Evolutionary conservation across 2,888 invertebrate genomes (phyloP).

Genomic region (Perdita meconis): DNA sequence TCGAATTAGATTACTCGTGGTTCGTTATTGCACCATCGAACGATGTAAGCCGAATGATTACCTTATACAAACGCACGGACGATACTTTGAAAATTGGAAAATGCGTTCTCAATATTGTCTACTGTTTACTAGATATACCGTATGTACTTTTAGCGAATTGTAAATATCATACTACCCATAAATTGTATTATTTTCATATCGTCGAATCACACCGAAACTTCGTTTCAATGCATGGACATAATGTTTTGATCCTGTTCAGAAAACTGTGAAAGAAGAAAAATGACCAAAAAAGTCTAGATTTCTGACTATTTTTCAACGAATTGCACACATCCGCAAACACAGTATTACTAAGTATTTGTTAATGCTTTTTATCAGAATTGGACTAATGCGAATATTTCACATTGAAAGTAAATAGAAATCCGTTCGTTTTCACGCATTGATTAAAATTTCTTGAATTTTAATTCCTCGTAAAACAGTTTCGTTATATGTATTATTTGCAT

Average conservation of each 20-base stretch:
- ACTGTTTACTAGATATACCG: conserved; percentile 2
- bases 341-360: conserved; percentile 24
- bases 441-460: neutral
- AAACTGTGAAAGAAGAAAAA: neutral
- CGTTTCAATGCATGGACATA: neutral
- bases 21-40: neutral
- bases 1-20: neutral
- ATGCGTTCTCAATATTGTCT: conserved; percentile 7
- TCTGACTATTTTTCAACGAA: conserved; percentile 2
- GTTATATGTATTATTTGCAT: neutral
- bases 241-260: neutral
- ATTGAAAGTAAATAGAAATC: neutral
- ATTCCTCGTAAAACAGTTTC: neutral
- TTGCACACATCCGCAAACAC: conserved; percentile 15
- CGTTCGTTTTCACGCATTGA: conserved; percentile 7
- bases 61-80: neutral
- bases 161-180: conserved; percentile 33
- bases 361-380: neutral
- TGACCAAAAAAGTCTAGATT: conserved; percentile 21
- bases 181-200: conserved; percentile 46
- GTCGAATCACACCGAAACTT: neutral
- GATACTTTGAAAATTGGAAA: no score
- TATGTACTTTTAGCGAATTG: conserved; percentile 28
- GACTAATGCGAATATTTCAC: conserved; percentile 1
- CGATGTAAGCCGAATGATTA: conserved; percentile 15